phyloP scores from a whole-genome alignment of 2,113 vertebrate genomes.

The Fregetta grallaria region DNA sequence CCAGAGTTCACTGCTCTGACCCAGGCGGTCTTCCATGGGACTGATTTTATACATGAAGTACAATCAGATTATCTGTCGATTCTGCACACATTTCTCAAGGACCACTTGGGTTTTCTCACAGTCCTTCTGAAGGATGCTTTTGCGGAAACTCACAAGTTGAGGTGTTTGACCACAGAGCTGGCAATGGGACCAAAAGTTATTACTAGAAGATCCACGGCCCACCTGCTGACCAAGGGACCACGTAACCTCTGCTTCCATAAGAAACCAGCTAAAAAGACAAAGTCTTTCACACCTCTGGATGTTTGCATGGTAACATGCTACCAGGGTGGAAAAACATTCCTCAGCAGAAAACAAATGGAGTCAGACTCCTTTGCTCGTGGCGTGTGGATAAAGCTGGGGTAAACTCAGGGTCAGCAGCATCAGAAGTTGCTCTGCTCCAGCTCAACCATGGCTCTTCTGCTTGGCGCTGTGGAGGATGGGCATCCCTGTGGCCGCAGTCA shows the following conservation, averaged over 20 bases:
- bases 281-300: background rate
- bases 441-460: background rate
- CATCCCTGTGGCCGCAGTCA: background rate
- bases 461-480: accelerated
- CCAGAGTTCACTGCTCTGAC: background rate
- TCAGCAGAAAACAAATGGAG: background rate
- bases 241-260: background rate
- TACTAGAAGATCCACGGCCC: background rate
- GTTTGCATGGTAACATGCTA: background rate
- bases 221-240: background rate
- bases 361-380: background rate
- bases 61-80: background rate
- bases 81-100: background rate
- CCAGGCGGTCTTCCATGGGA: background rate
- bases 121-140: background rate
- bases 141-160: background rate
- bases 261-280: background rate
- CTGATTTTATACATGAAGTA: background rate
- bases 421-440: background rate
- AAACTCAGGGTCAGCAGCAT: background rate
- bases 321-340: background rate
- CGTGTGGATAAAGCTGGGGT: background rate
- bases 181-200: background rate
- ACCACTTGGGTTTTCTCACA: background rate
- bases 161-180: background rate